Percentiles rank a stretch among this genome's conserved stretches.
Evolutionary conservation across 2,888 invertebrate genomes (phyloP).

Genomic region (Philhelius pedissequus): DNA sequence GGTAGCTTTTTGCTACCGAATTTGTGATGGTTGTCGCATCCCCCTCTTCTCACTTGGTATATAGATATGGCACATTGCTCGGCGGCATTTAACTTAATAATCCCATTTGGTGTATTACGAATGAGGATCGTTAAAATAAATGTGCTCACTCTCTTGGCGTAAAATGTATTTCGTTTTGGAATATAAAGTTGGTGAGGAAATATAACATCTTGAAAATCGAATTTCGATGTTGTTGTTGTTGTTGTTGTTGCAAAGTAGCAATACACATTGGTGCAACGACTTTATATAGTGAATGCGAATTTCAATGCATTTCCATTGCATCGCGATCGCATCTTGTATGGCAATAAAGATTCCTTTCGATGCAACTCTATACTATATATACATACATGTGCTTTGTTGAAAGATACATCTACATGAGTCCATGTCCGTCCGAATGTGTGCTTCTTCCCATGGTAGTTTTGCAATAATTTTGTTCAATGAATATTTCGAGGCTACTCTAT

Average conservation of each 20-base stretch:
- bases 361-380: neutral
- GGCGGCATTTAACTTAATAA: conserved; percentile 62
- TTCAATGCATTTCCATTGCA: conserved; percentile 48
- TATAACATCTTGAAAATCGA: conserved; percentile 58
- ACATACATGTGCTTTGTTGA: neutral
- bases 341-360: conserved; percentile 66
- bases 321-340: conserved; percentile 25
- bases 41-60: too few species aligned
- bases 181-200: conserved; percentile 48
- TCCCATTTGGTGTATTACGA: conserved; percentile 67
- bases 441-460: conserved; percentile 58
- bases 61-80: conserved; percentile 4
- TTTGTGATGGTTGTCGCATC: neutral
- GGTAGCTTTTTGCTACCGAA: conserved; percentile 19
- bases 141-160: conserved; percentile 63
- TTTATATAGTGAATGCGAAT: conserved; percentile 8
- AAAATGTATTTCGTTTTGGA: conserved; percentile 56
- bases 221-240: conserved; percentile 34
- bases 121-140: conserved; percentile 67
- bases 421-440: conserved; percentile 47
- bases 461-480: conserved; percentile 27
- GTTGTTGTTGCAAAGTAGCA: neutral
- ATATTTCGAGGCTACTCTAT: conserved; percentile 9
- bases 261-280: neutral
- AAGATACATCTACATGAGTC: too few species aligned